Conservation (phyloP, 2,888 invertebrate species). For the Melanophora roralis region DNA sequence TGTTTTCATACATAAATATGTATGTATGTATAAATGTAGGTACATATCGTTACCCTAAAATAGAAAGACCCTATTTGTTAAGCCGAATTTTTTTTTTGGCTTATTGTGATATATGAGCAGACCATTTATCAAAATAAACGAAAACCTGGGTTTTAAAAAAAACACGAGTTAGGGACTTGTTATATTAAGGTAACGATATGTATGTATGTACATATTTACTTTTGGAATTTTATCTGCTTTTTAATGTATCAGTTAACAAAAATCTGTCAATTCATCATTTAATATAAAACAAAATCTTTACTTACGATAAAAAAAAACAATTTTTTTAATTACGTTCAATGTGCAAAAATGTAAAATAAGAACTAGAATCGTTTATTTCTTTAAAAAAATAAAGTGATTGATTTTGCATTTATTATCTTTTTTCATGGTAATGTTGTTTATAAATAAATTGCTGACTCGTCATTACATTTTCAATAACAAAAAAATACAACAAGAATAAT, state of each 20-base stretch:
- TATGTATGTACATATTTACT: too few relatives aligned
- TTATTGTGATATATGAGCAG: too few relatives aligned
- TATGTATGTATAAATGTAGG: too few relatives aligned
- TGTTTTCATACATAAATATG: too few relatives aligned
- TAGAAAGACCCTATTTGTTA: too few relatives aligned
- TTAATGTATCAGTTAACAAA: not conserved
- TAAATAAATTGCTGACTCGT: not conserved
- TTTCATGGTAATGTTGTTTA: not conserved
- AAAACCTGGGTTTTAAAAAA: too few relatives aligned
- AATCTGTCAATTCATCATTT: not conserved
- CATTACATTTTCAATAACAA: conserved; percentile 7
- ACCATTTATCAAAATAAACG: too few relatives aligned
- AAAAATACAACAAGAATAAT: not conserved
- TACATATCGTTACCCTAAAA: too few relatives aligned
- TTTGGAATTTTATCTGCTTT: too few relatives aligned
- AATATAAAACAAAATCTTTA: not conserved
- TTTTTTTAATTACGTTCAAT: not conserved
- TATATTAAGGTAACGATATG: too few relatives aligned
- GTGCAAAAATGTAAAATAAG: not conserved
- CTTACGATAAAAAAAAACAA: not conserved
- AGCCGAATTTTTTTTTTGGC: too few relatives aligned
- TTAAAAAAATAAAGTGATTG: not conserved
- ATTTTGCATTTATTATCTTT: not conserved
- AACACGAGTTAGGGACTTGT: too few relatives aligned
- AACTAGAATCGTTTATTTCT: not conserved